Percentiles rank a stretch among this genome's conserved stretches.
Evolutionary conservation across 1,140 invertebrate species (phyloP).

Genomic region (Lanistes nyassanus): DNA sequence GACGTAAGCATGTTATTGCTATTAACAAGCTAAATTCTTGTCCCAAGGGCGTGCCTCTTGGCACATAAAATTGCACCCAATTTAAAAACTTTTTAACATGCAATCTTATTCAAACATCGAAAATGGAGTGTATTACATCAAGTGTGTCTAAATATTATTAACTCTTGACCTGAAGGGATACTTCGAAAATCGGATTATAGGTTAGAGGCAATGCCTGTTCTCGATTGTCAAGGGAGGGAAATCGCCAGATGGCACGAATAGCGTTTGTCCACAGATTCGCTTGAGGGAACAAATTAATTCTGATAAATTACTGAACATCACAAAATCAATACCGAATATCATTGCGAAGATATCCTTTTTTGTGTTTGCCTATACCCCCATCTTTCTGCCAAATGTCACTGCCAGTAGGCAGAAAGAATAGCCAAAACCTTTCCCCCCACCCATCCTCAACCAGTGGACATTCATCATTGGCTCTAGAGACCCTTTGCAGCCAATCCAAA

Average conservation of each 20-base stretch:
- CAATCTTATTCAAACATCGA: too few species aligned
- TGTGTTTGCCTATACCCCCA: neutral
- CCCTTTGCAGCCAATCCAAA: neutral
- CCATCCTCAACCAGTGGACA: neutral
- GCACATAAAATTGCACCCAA: too few species aligned
- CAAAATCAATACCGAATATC: conserved; percentile 3
- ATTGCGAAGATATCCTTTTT: conserved; percentile 8
- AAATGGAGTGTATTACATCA: too few species aligned
- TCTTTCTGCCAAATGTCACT: neutral
- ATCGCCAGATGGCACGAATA: neutral
- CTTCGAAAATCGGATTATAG: too few species aligned
- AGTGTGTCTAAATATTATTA: too few species aligned
- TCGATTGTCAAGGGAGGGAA: neutral
- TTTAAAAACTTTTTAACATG: too few species aligned
- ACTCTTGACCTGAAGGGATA: too few species aligned
- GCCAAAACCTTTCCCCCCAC: neutral
- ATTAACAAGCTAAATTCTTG: too few species aligned
- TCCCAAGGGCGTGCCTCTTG: too few species aligned
- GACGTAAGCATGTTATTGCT: too few species aligned
- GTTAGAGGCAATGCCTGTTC: neutral
- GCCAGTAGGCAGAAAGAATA: neutral
- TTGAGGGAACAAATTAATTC: neutral
- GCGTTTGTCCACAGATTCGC: neutral
- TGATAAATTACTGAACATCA: conserved; percentile 15
- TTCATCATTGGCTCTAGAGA: neutral